phyloP scores from a whole-genome alignment of 2,797 vertebrate genomes.

The Eospalax fontanierii region DNA sequence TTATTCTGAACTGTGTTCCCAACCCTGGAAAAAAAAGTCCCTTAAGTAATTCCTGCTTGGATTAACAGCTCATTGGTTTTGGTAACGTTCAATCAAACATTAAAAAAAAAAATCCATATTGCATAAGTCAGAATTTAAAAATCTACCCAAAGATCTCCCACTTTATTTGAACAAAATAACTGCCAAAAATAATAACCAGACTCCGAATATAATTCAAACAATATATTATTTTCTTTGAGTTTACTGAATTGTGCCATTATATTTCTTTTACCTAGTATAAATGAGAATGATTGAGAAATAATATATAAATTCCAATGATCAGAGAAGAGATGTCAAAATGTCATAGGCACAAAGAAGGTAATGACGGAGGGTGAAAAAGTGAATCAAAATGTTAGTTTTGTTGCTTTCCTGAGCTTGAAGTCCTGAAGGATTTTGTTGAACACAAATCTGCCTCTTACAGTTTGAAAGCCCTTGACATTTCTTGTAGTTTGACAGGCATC shows the following conservation, averaged over 20 bases:
- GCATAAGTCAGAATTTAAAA: slow-evolving; percentile 40
- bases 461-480: slow-evolving; percentile 88
- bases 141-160: slow-evolving; percentile 1
- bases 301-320: slow-evolving; percentile 90
- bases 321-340: slow-evolving; percentile 93
- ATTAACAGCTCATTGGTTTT: slow-evolving; percentile 20
- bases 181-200: slow-evolving; percentile 81
- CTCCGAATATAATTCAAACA: slow-evolving; percentile 83
- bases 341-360: slow-evolving; percentile 90
- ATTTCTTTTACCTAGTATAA: slow-evolving; percentile 88
- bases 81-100: slow-evolving; percentile 42
- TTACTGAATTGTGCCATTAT: slow-evolving; percentile 86
- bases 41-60: not conserved
- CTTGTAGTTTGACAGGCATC: slow-evolving; percentile 80
- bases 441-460: slow-evolving; percentile 76
- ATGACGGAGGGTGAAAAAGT: slow-evolving; percentile 88
- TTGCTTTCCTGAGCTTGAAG: slow-evolving; percentile 89
- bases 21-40: slow-evolving; percentile 29
- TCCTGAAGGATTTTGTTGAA: slow-evolving; percentile 89
- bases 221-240: slow-evolving; percentile 85
- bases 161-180: slow-evolving; percentile 82
- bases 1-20: not conserved
- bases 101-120: not conserved
- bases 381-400: slow-evolving; percentile 89
- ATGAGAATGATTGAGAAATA: slow-evolving; percentile 91